Conservation (phyloP, 1,140 invertebrate genomes). For the Drosophila lini region DNA sequence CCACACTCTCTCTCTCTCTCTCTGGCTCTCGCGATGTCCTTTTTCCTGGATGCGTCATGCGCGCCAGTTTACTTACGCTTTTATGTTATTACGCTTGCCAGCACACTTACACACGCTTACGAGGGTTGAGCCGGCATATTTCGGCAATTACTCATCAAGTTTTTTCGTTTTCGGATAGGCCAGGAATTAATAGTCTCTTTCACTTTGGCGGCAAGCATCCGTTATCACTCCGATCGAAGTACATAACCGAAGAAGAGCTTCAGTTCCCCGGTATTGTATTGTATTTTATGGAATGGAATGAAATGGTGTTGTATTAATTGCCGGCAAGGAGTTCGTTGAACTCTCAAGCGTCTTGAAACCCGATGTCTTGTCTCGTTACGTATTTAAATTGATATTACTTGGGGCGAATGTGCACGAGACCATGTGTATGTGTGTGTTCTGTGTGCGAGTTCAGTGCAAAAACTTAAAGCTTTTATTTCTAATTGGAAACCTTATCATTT, state of each 20-base stretch:
- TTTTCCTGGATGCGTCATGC: constrained; percentile 74
- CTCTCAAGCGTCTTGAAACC: constrained; percentile 45
- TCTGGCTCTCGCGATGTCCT: constrained; percentile 51
- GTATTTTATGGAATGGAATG: constrained; percentile 28
- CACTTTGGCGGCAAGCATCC: constrained; percentile 28
- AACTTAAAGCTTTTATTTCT: constrained; percentile 27
- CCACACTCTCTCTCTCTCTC: background rate
- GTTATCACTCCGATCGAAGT: constrained; percentile 46
- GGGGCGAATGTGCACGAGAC: constrained; percentile 12
- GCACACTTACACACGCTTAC: constrained; percentile 18
- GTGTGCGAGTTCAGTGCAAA: constrained; percentile 20
- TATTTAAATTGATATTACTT: constrained; percentile 51
- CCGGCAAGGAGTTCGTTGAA: constrained; percentile 46
- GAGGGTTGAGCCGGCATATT: constrained; percentile 50
- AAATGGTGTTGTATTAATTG: constrained; percentile 38
- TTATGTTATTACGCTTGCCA: constrained; percentile 38
- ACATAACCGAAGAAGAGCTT: constrained; percentile 35
- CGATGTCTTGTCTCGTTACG: constrained; percentile 47
- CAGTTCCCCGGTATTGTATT: constrained; percentile 20
- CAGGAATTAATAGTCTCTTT: constrained; percentile 52
- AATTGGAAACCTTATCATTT: constrained; percentile 24
- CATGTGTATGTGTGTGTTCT: background rate
- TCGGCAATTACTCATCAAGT: constrained; percentile 71
- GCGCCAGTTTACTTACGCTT: constrained; percentile 75
- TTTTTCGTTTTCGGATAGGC: constrained; percentile 33